A percentile compares a stretch with the other conserved stretches of the same genome.
phyloP scores from a whole-genome alignment of 2,797 vertebrate genomes.

The Carcharodon carcharias region DNA sequence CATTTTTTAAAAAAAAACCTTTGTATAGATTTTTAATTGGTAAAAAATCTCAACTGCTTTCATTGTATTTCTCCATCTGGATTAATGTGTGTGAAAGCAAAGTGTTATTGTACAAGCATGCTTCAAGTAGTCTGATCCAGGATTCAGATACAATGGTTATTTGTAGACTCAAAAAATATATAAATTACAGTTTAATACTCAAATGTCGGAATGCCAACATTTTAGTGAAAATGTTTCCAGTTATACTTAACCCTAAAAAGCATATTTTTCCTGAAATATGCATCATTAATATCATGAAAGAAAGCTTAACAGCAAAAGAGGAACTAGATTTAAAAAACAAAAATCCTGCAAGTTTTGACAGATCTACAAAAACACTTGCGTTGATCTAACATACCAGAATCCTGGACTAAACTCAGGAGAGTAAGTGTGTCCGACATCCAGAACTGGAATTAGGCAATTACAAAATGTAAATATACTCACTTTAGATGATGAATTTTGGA shows the following conservation, averaged over 20 bases:
- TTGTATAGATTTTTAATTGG: background rate
- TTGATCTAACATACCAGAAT: slow-evolving; percentile 33
- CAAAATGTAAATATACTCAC: slow-evolving; percentile 63
- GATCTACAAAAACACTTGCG: background rate
- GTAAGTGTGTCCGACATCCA: background rate
- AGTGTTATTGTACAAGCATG: slow-evolving; percentile 25
- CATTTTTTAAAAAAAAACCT: background rate
- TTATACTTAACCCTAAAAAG: background rate
- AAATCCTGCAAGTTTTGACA: background rate
- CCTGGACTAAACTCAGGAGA: slow-evolving; percentile 33
- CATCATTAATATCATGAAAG: background rate
- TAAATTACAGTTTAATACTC: background rate
- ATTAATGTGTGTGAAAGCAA: slow-evolving; percentile 4
- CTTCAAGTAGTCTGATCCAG: slow-evolving; percentile 32
- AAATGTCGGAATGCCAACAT: background rate
- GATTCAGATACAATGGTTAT: slow-evolving; percentile 19
- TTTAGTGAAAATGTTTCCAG: background rate
- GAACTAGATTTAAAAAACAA: background rate
- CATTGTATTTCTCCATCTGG: slow-evolving; percentile 10
- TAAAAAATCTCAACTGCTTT: slow-evolving; percentile 35
- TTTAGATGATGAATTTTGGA: slow-evolving; percentile 74
- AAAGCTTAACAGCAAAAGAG: background rate
- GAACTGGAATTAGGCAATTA: slow-evolving; percentile 30
- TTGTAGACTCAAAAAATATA: background rate
- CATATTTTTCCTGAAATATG: background rate